Conservation (phyloP, 1,140 invertebrate species). For the Saccostrea cuccullata region DNA sequence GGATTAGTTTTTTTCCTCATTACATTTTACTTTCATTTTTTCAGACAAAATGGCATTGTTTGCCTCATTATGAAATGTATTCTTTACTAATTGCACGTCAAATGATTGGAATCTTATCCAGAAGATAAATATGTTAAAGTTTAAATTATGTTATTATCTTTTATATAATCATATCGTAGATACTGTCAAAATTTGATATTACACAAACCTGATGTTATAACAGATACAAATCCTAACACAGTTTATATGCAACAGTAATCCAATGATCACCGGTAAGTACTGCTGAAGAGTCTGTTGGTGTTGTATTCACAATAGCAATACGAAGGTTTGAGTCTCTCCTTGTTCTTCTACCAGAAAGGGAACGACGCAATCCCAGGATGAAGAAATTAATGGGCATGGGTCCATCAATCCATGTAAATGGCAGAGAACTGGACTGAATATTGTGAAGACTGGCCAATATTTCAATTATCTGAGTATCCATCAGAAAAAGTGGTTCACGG, state of each 20-base stretch:
- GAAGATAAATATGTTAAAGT: too few species aligned
- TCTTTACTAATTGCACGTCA: too few species aligned
- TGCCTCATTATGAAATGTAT: too few species aligned
- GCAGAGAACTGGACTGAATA: background rate
- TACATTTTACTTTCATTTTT: too few species aligned
- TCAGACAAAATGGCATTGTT: too few species aligned
- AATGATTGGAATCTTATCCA: too few species aligned
- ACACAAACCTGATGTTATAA: too few species aligned
- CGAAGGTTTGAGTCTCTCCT: constrained; percentile 4
- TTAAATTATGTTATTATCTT: too few species aligned
- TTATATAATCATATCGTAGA: too few species aligned
- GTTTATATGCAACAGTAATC: background rate
- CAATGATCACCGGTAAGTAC: constrained; percentile 7
- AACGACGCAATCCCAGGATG: constrained; percentile 2
- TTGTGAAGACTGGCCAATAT: constrained; percentile 15
- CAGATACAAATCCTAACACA: background rate
- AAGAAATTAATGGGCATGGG: constrained; percentile 26
- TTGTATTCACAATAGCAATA: constrained; percentile 13
- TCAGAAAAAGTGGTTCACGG: background rate
- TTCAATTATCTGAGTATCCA: constrained; percentile 20
- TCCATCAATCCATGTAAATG: constrained; percentile 27
- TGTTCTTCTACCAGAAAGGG: constrained; percentile 21
- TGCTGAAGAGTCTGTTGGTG: constrained; percentile 5
- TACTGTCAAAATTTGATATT: too few species aligned
- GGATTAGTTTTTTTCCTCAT: too few species aligned